Percentiles rank a stretch among this genome's conserved stretches.
Conservation (phyloP, 2,113 vertebrate species). For the Thalassoma bifasciatum region DNA sequence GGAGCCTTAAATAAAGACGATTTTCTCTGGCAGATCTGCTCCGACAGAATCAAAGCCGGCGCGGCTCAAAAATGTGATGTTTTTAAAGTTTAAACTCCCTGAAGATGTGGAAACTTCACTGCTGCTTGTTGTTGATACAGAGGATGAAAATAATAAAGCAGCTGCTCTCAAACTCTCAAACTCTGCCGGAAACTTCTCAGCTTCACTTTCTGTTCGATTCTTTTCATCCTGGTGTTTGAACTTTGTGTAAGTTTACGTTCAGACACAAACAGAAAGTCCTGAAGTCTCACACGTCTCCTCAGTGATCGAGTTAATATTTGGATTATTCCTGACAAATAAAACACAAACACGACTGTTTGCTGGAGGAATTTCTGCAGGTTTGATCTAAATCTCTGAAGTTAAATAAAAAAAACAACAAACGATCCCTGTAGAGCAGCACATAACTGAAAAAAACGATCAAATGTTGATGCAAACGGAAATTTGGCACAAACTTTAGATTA, state of each 20-base stretch:
- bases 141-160: background rate
- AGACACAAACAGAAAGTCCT: background rate
- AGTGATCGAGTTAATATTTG: no score
- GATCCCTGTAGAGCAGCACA: no score
- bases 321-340: no score
- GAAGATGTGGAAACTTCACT: background rate
- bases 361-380: no score
- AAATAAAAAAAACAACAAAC: no score
- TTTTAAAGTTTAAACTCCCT: conserved; percentile 3
- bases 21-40: conserved; percentile 6
- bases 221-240: background rate
- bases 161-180: background rate
- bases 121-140: background rate
- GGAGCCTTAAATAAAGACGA: conserved; percentile 16
- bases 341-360: no score
- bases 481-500: no score
- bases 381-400: no score
- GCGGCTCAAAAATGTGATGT: conserved; percentile 1
- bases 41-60: background rate
- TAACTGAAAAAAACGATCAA: no score
- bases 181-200: background rate
- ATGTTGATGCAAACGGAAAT: no score
- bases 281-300: no score
- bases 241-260: background rate
- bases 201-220: background rate